Evolutionary conservation across 2,113 vertebrate species (phyloP).

Genomic region (Hystrix brachyura): DNA sequence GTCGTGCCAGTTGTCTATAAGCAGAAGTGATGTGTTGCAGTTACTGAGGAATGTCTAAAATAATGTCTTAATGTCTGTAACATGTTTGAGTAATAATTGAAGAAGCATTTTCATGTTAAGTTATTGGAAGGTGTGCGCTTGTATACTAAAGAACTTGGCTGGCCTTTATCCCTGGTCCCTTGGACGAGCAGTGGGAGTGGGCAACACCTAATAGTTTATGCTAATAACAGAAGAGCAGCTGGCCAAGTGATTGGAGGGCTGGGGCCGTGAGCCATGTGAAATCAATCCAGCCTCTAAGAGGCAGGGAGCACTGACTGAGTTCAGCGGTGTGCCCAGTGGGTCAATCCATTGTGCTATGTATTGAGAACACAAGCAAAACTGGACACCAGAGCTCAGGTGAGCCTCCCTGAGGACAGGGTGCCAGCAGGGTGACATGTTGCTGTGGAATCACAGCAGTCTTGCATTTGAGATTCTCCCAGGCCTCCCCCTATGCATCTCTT

Average conservation of each 20-base stretch:
- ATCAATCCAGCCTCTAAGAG: neutral
- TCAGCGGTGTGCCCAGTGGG: neutral
- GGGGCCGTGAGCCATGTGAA: neutral
- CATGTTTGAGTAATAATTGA: conserved; percentile 22
- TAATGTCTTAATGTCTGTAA: neutral
- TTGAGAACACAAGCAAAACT: neutral
- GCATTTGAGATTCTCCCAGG: neutral
- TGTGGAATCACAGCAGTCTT: neutral
- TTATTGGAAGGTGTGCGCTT: neutral
- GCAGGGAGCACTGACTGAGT: neutral
- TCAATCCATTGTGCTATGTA: neutral
- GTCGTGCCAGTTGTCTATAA: neutral
- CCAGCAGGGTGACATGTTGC: neutral
- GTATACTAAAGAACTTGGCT: neutral
- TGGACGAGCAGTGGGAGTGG: neutral
- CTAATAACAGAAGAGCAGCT: neutral
- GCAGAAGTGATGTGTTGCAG: neutral
- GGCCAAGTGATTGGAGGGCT: neutral
- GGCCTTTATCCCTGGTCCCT: neutral
- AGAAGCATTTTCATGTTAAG: neutral
- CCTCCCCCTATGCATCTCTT: neutral
- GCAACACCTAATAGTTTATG: neutral
- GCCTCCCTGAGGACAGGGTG: neutral
- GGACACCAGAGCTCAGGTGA: neutral
- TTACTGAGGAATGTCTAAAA: neutral